These are phyloP conservation scores for Pipra filicauda DNA, from an alignment of 2,113 vertebrate genomes.

Conservation along the genomic window DNA sequence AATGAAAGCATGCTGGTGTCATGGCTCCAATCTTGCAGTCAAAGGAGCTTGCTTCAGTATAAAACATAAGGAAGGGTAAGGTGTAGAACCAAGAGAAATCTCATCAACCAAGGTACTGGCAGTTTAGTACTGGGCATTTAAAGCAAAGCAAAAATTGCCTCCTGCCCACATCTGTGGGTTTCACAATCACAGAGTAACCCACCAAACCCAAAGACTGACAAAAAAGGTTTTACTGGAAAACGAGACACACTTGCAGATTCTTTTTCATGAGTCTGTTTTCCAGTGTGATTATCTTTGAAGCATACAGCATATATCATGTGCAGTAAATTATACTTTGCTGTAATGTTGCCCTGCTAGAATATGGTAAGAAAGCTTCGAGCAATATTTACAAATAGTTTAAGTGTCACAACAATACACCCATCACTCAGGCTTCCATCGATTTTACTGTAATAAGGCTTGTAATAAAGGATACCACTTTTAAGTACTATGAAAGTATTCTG, in stretches of 20 bases:
- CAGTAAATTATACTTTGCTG: constrained; percentile 75
- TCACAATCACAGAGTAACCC: neutral
- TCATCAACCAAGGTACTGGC: neutral
- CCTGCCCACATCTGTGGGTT: neutral
- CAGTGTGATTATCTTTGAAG: constrained; percentile 47
- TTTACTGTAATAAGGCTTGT: constrained; percentile 61
- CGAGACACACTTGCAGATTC: neutral
- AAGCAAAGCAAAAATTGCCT: neutral
- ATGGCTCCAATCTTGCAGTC: neutral
- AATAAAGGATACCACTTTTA: constrained; percentile 68
- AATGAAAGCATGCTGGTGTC: neutral
- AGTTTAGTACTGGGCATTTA: neutral
- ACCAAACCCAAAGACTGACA: neutral
- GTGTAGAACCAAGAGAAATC: neutral
- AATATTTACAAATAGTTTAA: constrained; percentile 81
- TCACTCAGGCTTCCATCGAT: constrained; percentile 52
- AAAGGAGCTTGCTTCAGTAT: neutral
- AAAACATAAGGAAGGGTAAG: neutral
- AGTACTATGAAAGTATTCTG: constrained; percentile 58
- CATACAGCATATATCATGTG: constrained; percentile 60
- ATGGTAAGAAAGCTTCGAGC: constrained; percentile 74
- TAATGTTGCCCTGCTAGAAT: constrained; percentile 70
- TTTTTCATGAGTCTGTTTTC: constrained; percentile 27
- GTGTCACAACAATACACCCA: constrained; percentile 79
- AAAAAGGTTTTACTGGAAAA: neutral